These are phyloP conservation scores for Aethina tumida DNA, from an alignment of 1,140 invertebrate genomes.

Conservation along the genomic window DNA sequence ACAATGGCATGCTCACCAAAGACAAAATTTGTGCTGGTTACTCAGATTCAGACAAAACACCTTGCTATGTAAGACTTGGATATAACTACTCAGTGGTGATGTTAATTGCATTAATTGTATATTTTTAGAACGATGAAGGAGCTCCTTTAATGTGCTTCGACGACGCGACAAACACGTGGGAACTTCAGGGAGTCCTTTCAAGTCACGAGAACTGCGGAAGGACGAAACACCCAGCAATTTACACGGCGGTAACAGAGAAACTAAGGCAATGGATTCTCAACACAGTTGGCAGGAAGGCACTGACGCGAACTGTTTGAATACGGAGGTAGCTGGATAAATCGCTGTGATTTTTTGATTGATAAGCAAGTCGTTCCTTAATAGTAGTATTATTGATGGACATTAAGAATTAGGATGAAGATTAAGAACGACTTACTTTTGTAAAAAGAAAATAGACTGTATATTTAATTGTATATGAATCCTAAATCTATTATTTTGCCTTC, in stretches of 20 bases:
- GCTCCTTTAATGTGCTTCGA: constrained; percentile 52
- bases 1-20: constrained; percentile 44
- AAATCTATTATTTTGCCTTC: too few species aligned
- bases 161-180: constrained; percentile 43
- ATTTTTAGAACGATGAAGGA: constrained; percentile 50
- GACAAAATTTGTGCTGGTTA: constrained; percentile 50
- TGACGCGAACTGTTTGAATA: too few species aligned
- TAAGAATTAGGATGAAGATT: not conserved
- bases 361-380: constrained; percentile 6
- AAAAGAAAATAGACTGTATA: not conserved
- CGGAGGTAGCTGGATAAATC: not conserved
- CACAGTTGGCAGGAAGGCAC: constrained; percentile 24
- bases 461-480: constrained; percentile 3
- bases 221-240: constrained; percentile 47
- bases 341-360: constrained; percentile 8
- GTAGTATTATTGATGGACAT: not conserved
- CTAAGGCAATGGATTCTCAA: constrained; percentile 33
- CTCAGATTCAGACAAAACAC: constrained; percentile 44
- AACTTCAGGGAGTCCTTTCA: constrained; percentile 50
- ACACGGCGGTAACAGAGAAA: constrained; percentile 34
- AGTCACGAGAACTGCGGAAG: constrained; percentile 49
- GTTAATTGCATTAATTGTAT: not conserved
- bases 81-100: not conserved
- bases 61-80: constrained; percentile 45
- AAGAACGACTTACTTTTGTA: constrained; percentile 3